Percentiles rank a stretch among this genome's conserved stretches.
Evolutionary conservation across 2,888 invertebrate genomes (phyloP).

Genomic region (Pandemis cinnamomeana): DNA sequence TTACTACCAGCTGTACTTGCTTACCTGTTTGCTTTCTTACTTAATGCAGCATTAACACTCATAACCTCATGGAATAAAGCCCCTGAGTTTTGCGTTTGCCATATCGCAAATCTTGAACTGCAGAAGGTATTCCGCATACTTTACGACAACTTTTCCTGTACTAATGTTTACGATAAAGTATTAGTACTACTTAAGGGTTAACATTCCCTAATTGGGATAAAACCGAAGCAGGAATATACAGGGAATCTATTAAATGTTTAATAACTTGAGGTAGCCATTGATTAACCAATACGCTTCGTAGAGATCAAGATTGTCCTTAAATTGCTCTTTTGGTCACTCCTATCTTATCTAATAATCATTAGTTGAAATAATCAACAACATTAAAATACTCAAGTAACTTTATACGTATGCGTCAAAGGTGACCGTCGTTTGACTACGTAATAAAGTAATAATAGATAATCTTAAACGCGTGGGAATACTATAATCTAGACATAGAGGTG

Average conservation of each 20-base stretch:
- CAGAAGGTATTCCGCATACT: background rate
- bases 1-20: slow-evolving; percentile 19
- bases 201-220: background rate
- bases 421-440: background rate
- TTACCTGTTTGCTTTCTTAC: slow-evolving; percentile 1
- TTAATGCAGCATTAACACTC: background rate
- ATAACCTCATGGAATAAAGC: background rate
- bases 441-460: slow-evolving; percentile 1
- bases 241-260: slow-evolving; percentile 42
- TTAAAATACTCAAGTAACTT: slow-evolving; percentile 18
- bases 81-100: background rate
- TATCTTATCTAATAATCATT: slow-evolving; percentile 36
- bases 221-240: slow-evolving; percentile 7
- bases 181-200: background rate
- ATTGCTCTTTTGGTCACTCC: slow-evolving; percentile 56
- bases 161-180: slow-evolving; percentile 1
- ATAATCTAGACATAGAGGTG: background rate
- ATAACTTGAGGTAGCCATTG: slow-evolving; percentile 51
- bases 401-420: slow-evolving; percentile 1
- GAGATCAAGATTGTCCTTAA: slow-evolving; percentile 60
- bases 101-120: background rate
- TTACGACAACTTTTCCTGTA: background rate
- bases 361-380: slow-evolving; percentile 17
- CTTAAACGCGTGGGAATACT: background rate
- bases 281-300: slow-evolving; percentile 53